Base-by-base conservation (phyloP, 2,113 vertebrate genomes). In the Eulemur rufifrons region DNA sequence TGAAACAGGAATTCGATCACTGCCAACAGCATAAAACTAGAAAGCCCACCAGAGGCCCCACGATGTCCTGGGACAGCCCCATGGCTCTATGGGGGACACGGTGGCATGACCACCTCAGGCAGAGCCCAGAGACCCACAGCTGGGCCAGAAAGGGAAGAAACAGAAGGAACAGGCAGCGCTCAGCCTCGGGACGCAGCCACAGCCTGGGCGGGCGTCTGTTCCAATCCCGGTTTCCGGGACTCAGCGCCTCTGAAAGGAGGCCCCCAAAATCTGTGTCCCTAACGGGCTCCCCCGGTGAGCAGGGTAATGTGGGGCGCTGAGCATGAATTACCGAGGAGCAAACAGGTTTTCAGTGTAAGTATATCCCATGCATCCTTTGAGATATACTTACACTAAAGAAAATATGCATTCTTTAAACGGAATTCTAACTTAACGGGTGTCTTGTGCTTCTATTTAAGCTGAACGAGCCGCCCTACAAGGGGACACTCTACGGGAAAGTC, bases 151-250 rank as follows among this genome's bases (percentile, higher is more conserved):
- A 76, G 34, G 25, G 37, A 8, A 37, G 4, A 27, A 52, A 77
- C 3, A 39, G 63, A 20, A 82, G 50, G 47, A 42, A 29, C 2
- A 29, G 8, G 29, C 73, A 47, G 25, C 8, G 21, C 84, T 25
- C 14, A 64, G 34, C 32, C 47, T 80, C 34, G 17, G 7, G 34
- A 59, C 17, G 1, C 10, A 4, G 59, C 9, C 66, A 73, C 10
- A 14, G 12, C 9, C 2, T 0, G 9, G 2, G 47, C 1, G 17
- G 20, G 7, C 0, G 1, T 39, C 45, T 34, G 20, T n/a, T 50
- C 25, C 5, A 25, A 45, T 47, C 5, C 20, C 7, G 11, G 39
- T 74, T 93, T 45, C 45, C 23, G 37, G 29, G 52, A 56, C 11
- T 34, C 34, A 15, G 66, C 8, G 32, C 25, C 76, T 4, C 42